These are phyloP conservation scores for Sialis fuliginosa DNA, from an alignment of 2,888 invertebrate species.

Conservation along the genomic window DNA sequence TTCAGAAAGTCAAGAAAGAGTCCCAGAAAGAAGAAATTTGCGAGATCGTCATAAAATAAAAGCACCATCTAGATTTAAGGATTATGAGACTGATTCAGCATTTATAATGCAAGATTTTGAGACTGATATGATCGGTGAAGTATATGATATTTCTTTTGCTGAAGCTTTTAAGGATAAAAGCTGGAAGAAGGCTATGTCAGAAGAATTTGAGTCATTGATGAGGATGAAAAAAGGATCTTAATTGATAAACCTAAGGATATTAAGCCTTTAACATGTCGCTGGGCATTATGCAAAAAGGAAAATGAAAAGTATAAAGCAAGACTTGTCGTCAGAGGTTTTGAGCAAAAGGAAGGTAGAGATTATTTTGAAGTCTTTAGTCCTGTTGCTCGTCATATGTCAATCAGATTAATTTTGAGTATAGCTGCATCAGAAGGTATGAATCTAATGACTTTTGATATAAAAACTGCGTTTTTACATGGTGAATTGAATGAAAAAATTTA, in stretches of 20 bases:
- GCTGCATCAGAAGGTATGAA: slow-evolving; percentile 11
- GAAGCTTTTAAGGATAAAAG: slow-evolving; percentile 14
- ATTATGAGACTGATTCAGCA: neutral
- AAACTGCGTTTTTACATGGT: slow-evolving; percentile 9
- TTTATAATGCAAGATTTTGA: neutral
- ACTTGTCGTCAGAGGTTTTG: slow-evolving; percentile 14
- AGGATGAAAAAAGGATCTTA: slow-evolving; percentile 10
- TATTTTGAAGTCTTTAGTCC: slow-evolving; percentile 16
- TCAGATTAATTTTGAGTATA: slow-evolving; percentile 12
- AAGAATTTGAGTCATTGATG: slow-evolving; percentile 10
- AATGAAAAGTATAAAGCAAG: slow-evolving; percentile 10
- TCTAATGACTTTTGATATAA: slow-evolving; percentile 9
- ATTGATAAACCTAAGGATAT: slow-evolving; percentile 8
- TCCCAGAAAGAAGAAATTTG: neutral
- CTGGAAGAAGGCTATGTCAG: slow-evolving; percentile 13
- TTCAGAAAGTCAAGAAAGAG: neutral
- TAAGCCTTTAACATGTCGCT: slow-evolving; percentile 12
- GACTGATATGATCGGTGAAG: slow-evolving; percentile 10
- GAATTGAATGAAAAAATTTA: slow-evolving; percentile 5
- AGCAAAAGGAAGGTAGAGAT: slow-evolving; percentile 13
- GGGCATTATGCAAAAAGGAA: slow-evolving; percentile 11
- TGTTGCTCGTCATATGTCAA: slow-evolving; percentile 13
- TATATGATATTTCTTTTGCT: slow-evolving; percentile 10
- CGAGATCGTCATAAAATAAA: neutral
- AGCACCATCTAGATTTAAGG: neutral